These are phyloP conservation scores for Hirtodrosophila cameraria DNA, from an alignment of 2,888 invertebrate species.

Conservation along the genomic window DNA sequence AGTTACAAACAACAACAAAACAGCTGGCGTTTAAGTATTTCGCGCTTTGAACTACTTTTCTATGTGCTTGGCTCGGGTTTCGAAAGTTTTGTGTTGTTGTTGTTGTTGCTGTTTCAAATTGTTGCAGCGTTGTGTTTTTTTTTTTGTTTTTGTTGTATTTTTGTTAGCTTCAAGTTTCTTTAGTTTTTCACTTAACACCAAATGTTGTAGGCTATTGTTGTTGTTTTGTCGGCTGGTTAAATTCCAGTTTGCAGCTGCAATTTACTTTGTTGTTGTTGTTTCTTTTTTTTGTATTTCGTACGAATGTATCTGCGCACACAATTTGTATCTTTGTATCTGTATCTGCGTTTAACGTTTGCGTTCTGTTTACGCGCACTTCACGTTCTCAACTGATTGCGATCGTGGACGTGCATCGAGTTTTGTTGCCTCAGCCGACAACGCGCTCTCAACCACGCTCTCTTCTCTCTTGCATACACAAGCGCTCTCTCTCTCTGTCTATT, in stretches of 20 bases:
- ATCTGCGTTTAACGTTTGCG: constrained; percentile 19
- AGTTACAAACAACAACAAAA: constrained; percentile 36
- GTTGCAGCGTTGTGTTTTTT: constrained; percentile 35
- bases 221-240: constrained; percentile 44
- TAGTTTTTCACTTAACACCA: constrained; percentile 61
- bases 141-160: constrained; percentile 28
- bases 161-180: constrained; percentile 55
- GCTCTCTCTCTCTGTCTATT: not conserved
- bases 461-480: not conserved
- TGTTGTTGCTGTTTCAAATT: constrained; percentile 40
- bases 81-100: constrained; percentile 67
- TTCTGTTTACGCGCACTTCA: constrained; percentile 59
- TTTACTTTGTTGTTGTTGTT: constrained; percentile 39
- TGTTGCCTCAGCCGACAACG: constrained; percentile 51
- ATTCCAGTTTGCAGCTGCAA: constrained; percentile 76
- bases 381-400: constrained; percentile 72
- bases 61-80: constrained; percentile 59
- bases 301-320: constrained; percentile 50
- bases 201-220: constrained; percentile 14
- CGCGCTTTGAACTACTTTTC: constrained; percentile 75
- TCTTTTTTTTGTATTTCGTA: constrained; percentile 32
- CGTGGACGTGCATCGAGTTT: constrained; percentile 65
- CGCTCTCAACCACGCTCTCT: constrained; percentile 1
- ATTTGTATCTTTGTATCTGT: constrained; percentile 18
- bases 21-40: constrained; percentile 41